Evolutionary conservation across 2,888 invertebrate species (phyloP), one percentile per base, ranked within the genome.

Genomic region (Pherbina coryleti): DNA sequence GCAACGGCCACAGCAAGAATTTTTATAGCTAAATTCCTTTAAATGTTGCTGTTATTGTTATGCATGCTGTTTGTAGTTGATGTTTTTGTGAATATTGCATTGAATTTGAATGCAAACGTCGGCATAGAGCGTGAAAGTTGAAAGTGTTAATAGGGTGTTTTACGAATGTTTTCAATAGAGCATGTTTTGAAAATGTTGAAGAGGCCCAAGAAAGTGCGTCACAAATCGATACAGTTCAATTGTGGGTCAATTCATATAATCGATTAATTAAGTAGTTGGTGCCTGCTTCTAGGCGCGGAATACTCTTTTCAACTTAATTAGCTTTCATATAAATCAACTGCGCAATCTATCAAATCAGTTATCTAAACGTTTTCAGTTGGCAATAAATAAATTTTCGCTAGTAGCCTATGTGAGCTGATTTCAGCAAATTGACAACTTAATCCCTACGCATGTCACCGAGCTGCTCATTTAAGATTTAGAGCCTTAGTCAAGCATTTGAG

Each of bases 371-470:
- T 77, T 75, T 71, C 34, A 34, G 64, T 55, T 62, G 71, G 67
- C 70, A 71, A 73, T 76, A 49, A 53, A 78, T 76, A 44, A 67
- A 66, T 28, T 72, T 72, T 66, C 71, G 67, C 72, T 28, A 5
- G 17, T 31, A 53, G 28, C 14, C 22, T 37, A 9, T 44, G 44
- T 7, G 57, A 28, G n/a, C 31, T 17, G 14, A 34, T 22, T 55
- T 53, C 31, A 57, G 17, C 73, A 77, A 80, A 80, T 79, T 81
- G 82, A 82, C 81, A 81, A 77, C 70, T 79, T 81, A 81, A 81
- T 81, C 79, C 79, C 80, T 78, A 78, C 77, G 81, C 76, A 79
- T 82, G 81, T 81, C 82, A 82, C 79, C 80, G 77, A 37, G 78
- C 79, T 72, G 76, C 76, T 82, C 81, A 81, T 76, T 44, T 76